Base-by-base conservation (phyloP, 2,113 vertebrate genomes). In the Eublepharis macularius region DNA sequence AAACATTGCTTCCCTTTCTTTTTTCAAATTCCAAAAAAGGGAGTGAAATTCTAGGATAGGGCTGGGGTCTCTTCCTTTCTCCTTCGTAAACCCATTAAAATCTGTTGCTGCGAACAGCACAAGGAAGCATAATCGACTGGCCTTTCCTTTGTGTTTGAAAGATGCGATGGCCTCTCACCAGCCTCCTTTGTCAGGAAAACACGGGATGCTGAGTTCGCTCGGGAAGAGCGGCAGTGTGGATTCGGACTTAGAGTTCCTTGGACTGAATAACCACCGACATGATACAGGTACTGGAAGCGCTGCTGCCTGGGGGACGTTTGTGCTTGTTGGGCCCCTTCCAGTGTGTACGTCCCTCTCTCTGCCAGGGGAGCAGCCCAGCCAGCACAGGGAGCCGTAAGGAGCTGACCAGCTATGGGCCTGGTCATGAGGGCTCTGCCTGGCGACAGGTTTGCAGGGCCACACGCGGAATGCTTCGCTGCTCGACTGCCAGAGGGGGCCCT, bases 171-270 rank as follows among this genome's bases (percentile, higher is more conserved):
- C 96, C 75, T 93, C 94, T 83, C 91, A 92, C 41, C 97, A 96
- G 91, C 93, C 92, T 2, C 96, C 94, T 24, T 24, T 95, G 93
- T 86, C 92, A 90, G 96, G 93, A 88, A 96, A 80, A 82, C 93
- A 91, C 69, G 95, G 95, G 6, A 88, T 94, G 0, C 92, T 96
- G 43, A 96, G 94, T 68, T 87, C 83, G 2, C 70, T 66, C 57
- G 94, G 95, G 47, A 97, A 88, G 95, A 97, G 97, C 63, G 97
- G 97, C 74, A 98, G 98, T 3, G 95, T 98, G 86, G 98, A 97
- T 91, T 97, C 97, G 3, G 96, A 97, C 45, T 90, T 97, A 1
- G 97, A 98, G 8, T 82, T 97, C 54, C 94, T 97, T 60, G 98
- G 97, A 74, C 89, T 94, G 45, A 87, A 86, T 72, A 95, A 82